Evolutionary conservation across 2,888 invertebrate genomes (phyloP).

Genomic region (Pasiphila rectangulata): DNA sequence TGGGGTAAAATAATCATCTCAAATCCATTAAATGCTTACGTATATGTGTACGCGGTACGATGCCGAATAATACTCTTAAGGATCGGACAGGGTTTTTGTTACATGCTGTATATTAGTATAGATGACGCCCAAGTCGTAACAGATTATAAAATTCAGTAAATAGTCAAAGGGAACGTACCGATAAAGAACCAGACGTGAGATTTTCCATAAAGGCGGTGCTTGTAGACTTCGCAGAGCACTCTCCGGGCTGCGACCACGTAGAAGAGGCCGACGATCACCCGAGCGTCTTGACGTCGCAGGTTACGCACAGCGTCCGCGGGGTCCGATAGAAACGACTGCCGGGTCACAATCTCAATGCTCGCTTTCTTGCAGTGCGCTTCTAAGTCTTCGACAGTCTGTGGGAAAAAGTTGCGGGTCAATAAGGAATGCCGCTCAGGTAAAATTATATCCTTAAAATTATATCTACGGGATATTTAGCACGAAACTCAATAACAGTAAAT

Average conservation of each 20-base stretch:
- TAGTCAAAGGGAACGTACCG: slow-evolving; percentile 79
- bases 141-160: no score
- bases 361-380: slow-evolving; percentile 95
- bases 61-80: no score
- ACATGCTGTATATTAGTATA: no score
- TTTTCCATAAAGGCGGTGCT: slow-evolving; percentile 95
- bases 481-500: no score
- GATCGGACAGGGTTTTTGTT: no score
- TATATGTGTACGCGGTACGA: no score
- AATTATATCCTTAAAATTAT: no score
- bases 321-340: slow-evolving; percentile 98
- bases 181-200: slow-evolving; percentile 99
- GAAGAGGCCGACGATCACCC: slow-evolving; percentile 98
- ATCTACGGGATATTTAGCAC: no score
- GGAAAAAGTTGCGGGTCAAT: slow-evolving; percentile 16
- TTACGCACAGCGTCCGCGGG: slow-evolving; percentile 98
- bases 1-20: no score
- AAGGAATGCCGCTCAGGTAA: no score
- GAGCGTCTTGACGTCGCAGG: slow-evolving; percentile 95
- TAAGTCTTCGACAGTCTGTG: slow-evolving; percentile 97
- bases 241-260: slow-evolving; percentile 98
- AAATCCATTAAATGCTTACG: no score
- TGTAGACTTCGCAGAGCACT: slow-evolving; percentile 98
- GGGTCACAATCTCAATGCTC: slow-evolving; percentile 96
- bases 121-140: no score